phyloP scores from a whole-genome alignment of 2,113 vertebrate genomes.

The Gadus macrocephalus region DNA sequence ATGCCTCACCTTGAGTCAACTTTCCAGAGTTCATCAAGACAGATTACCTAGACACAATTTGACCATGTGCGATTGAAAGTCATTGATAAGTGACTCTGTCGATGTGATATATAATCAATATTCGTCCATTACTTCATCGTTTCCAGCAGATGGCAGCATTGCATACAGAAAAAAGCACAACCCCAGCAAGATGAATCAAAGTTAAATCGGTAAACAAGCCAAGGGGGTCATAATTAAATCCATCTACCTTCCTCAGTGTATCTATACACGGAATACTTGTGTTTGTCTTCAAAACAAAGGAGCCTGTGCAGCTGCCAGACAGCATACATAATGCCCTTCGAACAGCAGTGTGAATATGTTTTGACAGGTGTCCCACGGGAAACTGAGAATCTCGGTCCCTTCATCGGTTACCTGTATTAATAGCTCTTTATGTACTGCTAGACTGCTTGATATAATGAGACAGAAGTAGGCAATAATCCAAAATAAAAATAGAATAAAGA shows the following conservation, averaged over 20 bases:
- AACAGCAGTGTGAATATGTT: constrained; percentile 36
- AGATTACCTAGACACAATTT: no score
- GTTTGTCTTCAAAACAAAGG: constrained; percentile 13
- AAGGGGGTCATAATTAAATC: constrained; percentile 46
- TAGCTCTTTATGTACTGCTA: constrained; percentile 20
- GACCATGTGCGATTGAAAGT: no score
- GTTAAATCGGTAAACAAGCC: constrained; percentile 37
- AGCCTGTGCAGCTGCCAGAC: constrained; percentile 10
- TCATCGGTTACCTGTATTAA: constrained; percentile 16
- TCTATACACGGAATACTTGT: constrained; percentile 55
- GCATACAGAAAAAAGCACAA: constrained; percentile 40
- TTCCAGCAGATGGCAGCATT: constrained; percentile 69
- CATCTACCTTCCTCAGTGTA: constrained; percentile 55
- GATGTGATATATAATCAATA: no score
- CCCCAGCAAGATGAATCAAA: background rate
- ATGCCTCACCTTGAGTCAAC: no score
- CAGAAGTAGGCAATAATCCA: background rate
- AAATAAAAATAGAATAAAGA: background rate
- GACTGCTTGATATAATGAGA: constrained; percentile 14
- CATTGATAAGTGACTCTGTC: no score
- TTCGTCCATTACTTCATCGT: background rate
- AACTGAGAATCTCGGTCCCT: constrained; percentile 26
- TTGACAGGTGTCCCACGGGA: constrained; percentile 42
- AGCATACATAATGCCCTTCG: constrained; percentile 9
- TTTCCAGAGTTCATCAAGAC: no score